Base-by-base conservation (phyloP, 2,113 vertebrate species). In the Calyptomena viridis region DNA sequence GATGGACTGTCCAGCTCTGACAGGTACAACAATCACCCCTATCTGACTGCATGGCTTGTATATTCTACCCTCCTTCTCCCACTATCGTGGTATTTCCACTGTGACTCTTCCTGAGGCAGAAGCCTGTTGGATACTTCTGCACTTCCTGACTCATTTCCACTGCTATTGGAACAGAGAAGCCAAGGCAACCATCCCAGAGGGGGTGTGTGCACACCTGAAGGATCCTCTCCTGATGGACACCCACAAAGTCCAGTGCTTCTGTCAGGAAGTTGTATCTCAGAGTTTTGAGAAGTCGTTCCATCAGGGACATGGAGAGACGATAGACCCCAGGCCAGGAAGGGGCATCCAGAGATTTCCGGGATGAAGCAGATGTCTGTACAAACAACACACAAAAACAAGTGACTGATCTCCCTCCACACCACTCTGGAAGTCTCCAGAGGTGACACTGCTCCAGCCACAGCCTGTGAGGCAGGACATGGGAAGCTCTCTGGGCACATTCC, bases 181-280 rank as follows among this genome's bases (percentile, higher is more conserved):
- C 39, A 66, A 69, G 39, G 0, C 2, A 84, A 46, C 20, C 47
- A 71, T 12, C 64, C 14, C 42, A 28, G 71, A n/a, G 49, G 35
- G 59, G 64, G 33, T 4, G 14, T 2, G n/a, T 49, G 76, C 78
- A 13, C 24, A 99, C 99, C 99, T 99, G 99, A 37, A 99, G 97
- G 63, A 99, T 99, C 76, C 99, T 98, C 78, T 99, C 99, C 40
- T 99, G 99, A 92, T 99, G 99, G 27, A 99, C 99, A 23, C 99
- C 99, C 1, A 99, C 98, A 3, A 99, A 99, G 97, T 99, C 99
- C 90, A 99, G 95, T 0, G 99, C 99, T 72, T 99, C 99, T 0
- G 99, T 99, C 81, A 99, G 97, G 96, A 99, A 99, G 96, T 99
- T 99, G 98, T 99, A 99, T 49, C 99, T 98, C n/a, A 99, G 98